Conservation (phyloP, 2,888 invertebrate species). For the Lampropteryx suffumata region DNA sequence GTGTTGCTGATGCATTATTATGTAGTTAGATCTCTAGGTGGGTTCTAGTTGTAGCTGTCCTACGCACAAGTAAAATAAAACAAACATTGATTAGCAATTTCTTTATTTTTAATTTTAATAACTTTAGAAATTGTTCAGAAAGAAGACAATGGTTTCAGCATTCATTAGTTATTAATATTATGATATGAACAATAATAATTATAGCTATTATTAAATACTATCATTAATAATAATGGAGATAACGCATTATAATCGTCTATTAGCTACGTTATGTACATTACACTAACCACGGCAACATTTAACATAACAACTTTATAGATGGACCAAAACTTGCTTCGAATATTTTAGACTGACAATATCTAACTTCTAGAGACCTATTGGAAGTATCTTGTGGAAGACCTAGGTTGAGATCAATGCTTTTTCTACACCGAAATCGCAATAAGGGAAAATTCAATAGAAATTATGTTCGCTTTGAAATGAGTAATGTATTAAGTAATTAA, state of each 20-base stretch:
- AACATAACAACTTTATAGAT: constrained; percentile 60
- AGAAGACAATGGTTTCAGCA: constrained; percentile 86
- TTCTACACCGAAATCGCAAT: neutral
- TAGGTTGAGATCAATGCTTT: neutral
- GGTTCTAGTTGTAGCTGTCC: too few species aligned
- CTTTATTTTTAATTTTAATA: constrained; percentile 83
- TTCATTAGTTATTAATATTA: constrained; percentile 83
- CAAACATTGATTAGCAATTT: constrained; percentile 77
- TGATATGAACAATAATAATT: constrained; percentile 87
- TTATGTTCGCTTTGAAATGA: too few species aligned
- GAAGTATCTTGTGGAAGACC: constrained; percentile 21
- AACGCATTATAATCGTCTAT: constrained; percentile 74
- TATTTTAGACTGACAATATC: constrained; percentile 35
- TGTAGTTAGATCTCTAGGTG: too few species aligned
- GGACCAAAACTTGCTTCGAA: constrained; percentile 49
- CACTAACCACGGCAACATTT: constrained; percentile 54
- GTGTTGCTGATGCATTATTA: too few species aligned
- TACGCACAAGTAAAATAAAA: constrained; percentile 49
- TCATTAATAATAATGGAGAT: constrained; percentile 72
- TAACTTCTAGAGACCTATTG: constrained; percentile 3
- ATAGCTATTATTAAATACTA: constrained; percentile 64
- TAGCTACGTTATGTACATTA: constrained; percentile 69
- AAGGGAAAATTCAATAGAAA: too few species aligned
- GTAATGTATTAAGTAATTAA: too few species aligned
- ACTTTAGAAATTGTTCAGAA: constrained; percentile 91